A percentile compares a stretch with the other conserved stretches of the same genome.
phyloP scores from a whole-genome alignment of 2,888 invertebrate genomes.

The Eugnorisma glareosa region DNA sequence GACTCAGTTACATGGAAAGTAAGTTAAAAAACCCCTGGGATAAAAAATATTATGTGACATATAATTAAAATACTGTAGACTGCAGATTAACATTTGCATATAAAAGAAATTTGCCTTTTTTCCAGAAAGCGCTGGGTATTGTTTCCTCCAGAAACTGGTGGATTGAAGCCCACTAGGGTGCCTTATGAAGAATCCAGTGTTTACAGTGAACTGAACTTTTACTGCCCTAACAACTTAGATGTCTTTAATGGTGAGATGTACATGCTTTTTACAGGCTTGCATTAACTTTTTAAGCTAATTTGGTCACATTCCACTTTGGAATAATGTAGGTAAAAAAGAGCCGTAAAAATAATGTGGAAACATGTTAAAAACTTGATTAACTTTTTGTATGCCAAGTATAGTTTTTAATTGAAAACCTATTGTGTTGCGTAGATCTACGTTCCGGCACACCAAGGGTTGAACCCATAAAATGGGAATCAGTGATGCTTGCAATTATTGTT shows the following conservation, averaged over 20 bases:
- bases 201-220: constrained; percentile 96
- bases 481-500: neutral
- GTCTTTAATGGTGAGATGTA: constrained; percentile 85
- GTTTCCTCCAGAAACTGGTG: constrained; percentile 94
- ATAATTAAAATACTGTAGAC: neutral
- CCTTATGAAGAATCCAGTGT: constrained; percentile 99
- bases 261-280: neutral
- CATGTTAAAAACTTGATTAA: neutral
- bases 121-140: constrained; percentile 97
- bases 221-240: constrained; percentile 90
- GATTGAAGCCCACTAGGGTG: constrained; percentile 94
- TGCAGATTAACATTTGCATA: neutral
- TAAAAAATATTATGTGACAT: neutral
- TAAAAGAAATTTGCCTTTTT: constrained; percentile 35
- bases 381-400: too few species aligned
- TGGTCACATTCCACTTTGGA: neutral
- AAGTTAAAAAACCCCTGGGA: constrained; percentile 48
- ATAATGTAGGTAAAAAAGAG: neutral
- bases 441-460: too few species aligned
- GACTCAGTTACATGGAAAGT: constrained; percentile 97
- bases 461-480: neutral
- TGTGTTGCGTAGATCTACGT: too few species aligned
- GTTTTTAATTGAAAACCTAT: too few species aligned
- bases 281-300: neutral
- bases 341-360: neutral